Percentiles rank a stretch among this genome's conserved stretches.
These are phyloP conservation scores for Drosophila funebris DNA, from an alignment of 1,140 invertebrate species.

Conservation along the genomic window DNA sequence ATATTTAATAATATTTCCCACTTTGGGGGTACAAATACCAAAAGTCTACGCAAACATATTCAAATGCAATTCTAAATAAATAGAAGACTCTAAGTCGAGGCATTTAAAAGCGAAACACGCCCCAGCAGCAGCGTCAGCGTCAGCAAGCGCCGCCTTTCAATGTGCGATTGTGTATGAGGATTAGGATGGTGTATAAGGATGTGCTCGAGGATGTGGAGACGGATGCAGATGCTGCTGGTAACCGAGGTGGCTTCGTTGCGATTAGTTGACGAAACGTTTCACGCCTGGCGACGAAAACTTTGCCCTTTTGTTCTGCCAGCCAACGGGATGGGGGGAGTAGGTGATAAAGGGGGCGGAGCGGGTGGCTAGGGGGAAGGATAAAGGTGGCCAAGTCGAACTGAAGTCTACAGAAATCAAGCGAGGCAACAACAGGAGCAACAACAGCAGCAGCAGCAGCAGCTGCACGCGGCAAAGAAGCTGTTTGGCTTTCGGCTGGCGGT, in stretches of 20 bases:
- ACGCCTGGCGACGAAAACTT: conserved; percentile 72
- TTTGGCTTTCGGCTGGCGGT: conserved; percentile 66
- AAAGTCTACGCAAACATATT: neutral
- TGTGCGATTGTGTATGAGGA: neutral
- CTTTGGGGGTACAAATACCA: too few species aligned
- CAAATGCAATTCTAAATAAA: neutral
- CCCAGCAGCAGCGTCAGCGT: neutral
- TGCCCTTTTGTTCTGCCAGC: conserved; percentile 56
- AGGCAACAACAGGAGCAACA: too few species aligned
- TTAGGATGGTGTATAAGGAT: neutral
- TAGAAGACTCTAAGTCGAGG: neutral
- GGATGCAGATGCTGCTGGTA: neutral
- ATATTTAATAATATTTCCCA: too few species aligned
- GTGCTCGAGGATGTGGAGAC: neutral
- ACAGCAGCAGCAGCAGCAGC: too few species aligned
- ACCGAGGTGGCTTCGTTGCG: conserved; percentile 26
- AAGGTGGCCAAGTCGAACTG: conserved; percentile 34
- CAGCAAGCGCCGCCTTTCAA: conserved; percentile 20
- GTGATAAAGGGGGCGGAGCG: neutral
- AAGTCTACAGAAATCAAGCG: neutral
- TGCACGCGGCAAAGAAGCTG: conserved; percentile 64
- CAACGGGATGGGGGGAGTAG: neutral
- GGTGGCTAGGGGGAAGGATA: neutral
- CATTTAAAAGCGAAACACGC: conserved; percentile 36
- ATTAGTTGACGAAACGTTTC: conserved; percentile 73